Percentiles rank a stretch among this genome's conserved stretches.
These are phyloP conservation scores for Masnerella sp. DNA, from an alignment of 2,888 invertebrate genomes.

Conservation along the genomic window DNA sequence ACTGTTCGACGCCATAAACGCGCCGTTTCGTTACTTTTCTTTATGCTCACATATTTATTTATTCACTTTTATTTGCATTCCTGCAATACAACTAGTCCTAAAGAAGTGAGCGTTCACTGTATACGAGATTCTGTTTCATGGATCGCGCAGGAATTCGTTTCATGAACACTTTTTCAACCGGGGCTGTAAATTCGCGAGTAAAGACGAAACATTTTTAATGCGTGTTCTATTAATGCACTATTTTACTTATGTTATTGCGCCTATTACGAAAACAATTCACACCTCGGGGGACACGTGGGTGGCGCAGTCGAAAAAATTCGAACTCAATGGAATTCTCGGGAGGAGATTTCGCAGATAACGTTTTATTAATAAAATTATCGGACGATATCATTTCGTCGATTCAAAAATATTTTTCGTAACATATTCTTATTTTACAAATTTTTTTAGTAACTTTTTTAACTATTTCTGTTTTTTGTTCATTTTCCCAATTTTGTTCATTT, in stretches of 20 bases:
- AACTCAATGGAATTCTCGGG: too few relatives aligned
- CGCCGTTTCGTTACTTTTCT: slow-evolving; percentile 55
- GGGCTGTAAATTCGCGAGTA: slow-evolving; percentile 36
- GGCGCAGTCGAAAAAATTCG: not conserved
- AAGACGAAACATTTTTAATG: slow-evolving; percentile 44
- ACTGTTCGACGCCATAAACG: slow-evolving; percentile 48
- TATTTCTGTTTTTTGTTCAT: too few relatives aligned
- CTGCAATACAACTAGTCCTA: slow-evolving; percentile 56
- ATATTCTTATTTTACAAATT: too few relatives aligned
- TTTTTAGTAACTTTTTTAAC: too few relatives aligned
- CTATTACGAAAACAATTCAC: slow-evolving; percentile 46
- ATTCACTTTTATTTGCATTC: slow-evolving; percentile 60
- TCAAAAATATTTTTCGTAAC: too few relatives aligned
- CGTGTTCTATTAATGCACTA: slow-evolving; percentile 43
- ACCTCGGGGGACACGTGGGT: slow-evolving; percentile 34
- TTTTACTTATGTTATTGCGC: slow-evolving; percentile 43
- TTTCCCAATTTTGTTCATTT: too few relatives aligned
- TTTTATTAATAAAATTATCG: too few relatives aligned
- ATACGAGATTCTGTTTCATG: slow-evolving; percentile 49
- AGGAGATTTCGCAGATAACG: too few relatives aligned
- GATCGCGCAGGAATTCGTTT: slow-evolving; percentile 40
- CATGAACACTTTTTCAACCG: slow-evolving; percentile 22
- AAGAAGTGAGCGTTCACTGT: slow-evolving; percentile 51
- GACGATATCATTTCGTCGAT: too few relatives aligned
- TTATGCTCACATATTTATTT: slow-evolving; percentile 60